Percentiles rank a stretch among this genome's conserved stretches.
Evolutionary conservation across 1,140 invertebrate genomes (phyloP).

Genomic region (Achatina immaculata): DNA sequence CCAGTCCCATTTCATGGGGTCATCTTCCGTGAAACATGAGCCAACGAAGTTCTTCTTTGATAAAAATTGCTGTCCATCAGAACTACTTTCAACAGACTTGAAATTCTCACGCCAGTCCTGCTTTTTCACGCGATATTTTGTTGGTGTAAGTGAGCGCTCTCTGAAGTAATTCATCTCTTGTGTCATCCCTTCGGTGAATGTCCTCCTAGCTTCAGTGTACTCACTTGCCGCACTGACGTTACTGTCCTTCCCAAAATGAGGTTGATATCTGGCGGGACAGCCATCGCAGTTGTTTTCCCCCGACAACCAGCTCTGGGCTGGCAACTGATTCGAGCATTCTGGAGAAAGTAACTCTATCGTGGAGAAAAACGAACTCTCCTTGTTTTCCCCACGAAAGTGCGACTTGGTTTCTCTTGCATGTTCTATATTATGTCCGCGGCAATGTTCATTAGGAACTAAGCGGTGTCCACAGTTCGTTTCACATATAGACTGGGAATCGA

Average conservation of each 20-base stretch:
- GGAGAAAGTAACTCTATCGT: background rate
- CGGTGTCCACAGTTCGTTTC: background rate
- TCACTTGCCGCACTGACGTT: too few relatives aligned
- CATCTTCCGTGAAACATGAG: background rate
- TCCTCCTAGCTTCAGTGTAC: too few relatives aligned
- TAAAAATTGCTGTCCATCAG: background rate
- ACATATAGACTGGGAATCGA: background rate
- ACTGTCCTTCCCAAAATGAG: too few relatives aligned
- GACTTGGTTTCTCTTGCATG: background rate
- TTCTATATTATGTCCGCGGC: background rate
- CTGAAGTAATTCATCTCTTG: background rate
- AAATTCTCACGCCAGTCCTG: background rate
- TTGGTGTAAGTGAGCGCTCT: conserved; percentile 17
- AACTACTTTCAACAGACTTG: background rate
- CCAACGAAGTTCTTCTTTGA: background rate
- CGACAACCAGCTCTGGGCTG: too few relatives aligned
- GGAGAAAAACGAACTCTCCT: background rate
- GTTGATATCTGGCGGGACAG: too few relatives aligned
- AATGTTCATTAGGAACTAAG: background rate
- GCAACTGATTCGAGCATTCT: too few relatives aligned
- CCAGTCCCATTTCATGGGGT: background rate
- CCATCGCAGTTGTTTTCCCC: too few relatives aligned
- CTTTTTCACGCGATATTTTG: conserved; percentile 15
- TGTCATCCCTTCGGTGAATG: background rate
- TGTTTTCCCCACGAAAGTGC: background rate